A percentile compares a stretch with the other conserved stretches of the same genome.
Conservation (phyloP, 2,797 vertebrate genomes). For the Galagoides demidoff region DNA sequence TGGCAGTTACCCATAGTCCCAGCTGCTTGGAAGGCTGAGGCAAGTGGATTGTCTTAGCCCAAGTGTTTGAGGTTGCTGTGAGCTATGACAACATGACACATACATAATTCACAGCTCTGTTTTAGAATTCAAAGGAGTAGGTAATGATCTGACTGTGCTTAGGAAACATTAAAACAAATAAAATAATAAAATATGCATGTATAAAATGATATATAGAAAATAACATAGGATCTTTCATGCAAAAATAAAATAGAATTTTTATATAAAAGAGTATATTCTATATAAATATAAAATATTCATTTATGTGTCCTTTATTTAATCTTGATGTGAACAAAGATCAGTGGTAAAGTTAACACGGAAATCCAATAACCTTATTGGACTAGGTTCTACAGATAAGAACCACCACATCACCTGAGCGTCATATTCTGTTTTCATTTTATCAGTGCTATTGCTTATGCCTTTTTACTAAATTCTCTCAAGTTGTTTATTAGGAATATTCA, state of each 20-base stretch:
- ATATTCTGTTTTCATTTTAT: slow-evolving; percentile 26
- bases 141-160: not conserved
- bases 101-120: not conserved
- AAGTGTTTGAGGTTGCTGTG: no score
- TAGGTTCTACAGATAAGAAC: not conserved
- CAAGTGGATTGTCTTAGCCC: no score
- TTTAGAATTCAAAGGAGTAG: not conserved
- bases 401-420: not conserved
- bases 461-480: not conserved
- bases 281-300: not conserved
- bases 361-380: not conserved
- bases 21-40: no score
- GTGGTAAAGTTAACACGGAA: not conserved
- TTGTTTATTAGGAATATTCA: not conserved
- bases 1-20: no score
- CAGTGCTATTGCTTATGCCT: not conserved
- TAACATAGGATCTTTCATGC: not conserved
- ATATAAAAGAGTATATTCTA: no score
- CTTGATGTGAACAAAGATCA: not conserved
- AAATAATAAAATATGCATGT: not conserved
- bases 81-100: no score
- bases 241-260: not conserved
- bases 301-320: not conserved
- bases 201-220: not conserved
- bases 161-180: not conserved